Evolutionary conservation across 2,113 vertebrate species (phyloP).

Genomic region (Hiodon tergisus): DNA sequence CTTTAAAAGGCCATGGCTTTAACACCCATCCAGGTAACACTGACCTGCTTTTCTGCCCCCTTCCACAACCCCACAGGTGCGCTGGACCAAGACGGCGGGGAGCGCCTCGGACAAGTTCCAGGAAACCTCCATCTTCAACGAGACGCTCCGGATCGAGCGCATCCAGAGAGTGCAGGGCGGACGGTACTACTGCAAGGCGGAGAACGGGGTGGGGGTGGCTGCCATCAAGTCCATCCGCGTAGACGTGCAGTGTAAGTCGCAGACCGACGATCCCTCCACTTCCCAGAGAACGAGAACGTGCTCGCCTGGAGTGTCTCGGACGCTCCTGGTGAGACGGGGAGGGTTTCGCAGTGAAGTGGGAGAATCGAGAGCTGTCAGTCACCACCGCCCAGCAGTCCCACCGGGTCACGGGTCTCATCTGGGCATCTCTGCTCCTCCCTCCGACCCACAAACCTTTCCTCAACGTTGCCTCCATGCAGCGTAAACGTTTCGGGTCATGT

Average conservation of each 20-base stretch:
- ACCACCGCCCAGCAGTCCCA: conserved; percentile 64
- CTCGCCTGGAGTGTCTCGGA: conserved; percentile 63
- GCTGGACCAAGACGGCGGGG: conserved; percentile 95
- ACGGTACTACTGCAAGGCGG: conserved; percentile 98
- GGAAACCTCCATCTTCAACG: conserved; percentile 94
- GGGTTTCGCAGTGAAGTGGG: conserved; percentile 46
- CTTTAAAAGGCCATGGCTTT: too few relatives aligned
- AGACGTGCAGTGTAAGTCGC: conserved; percentile 98
- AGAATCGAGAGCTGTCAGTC: conserved; percentile 52
- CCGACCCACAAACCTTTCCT: background rate
- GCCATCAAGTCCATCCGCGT: conserved; percentile 99
- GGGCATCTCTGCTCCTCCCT: background rate
- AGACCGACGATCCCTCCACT: conserved; percentile 34
- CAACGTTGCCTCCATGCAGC: background rate
- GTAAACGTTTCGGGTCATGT: background rate
- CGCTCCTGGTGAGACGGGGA: conserved; percentile 48
- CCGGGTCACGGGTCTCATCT: conserved; percentile 56
- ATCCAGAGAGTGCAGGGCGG: conserved; percentile 91
- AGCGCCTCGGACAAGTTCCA: conserved; percentile 97
- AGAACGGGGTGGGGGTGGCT: conserved; percentile 95
- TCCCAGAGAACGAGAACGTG: conserved; percentile 51
- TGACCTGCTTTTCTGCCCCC: conserved; percentile 17
- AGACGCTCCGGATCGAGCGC: conserved; percentile 87
- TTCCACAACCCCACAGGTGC: conserved; percentile 63
- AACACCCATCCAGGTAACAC: background rate